phyloP scores from a whole-genome alignment of 2,113 vertebrate genomes.

The Mugil cephalus region DNA sequence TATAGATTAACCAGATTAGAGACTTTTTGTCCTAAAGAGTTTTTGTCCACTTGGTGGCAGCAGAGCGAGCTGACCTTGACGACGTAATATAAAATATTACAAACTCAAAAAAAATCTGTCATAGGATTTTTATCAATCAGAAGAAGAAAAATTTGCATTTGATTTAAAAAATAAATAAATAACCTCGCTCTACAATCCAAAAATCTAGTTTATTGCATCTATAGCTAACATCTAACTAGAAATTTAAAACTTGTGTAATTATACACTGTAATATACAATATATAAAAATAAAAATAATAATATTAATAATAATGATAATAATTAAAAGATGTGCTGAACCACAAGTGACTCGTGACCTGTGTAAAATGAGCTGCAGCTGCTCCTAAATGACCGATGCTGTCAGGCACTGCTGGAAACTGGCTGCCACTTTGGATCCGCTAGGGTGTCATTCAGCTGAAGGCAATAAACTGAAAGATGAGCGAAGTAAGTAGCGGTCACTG shows the following conservation, averaged over 20 bases:
- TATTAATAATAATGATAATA: too few relatives aligned
- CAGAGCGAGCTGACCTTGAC: too few relatives aligned
- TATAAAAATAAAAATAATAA: too few relatives aligned
- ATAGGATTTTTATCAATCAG: too few relatives aligned
- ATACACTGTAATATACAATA: neutral
- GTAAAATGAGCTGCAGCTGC: conserved; percentile 47
- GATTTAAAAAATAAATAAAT: too few relatives aligned
- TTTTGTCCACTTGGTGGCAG: too few relatives aligned
- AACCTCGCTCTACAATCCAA: too few relatives aligned
- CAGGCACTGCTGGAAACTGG: conserved; percentile 46
- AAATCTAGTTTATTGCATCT: neutral
- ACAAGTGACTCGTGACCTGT: neutral
- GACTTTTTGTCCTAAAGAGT: too few relatives aligned
- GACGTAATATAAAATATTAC: too few relatives aligned
- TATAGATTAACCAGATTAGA: too few relatives aligned
- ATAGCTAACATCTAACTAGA: neutral
- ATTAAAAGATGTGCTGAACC: neutral
- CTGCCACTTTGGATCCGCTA: conserved; percentile 59
- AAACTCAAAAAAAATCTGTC: too few relatives aligned
- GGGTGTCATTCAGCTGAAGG: conserved; percentile 56
- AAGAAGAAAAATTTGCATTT: too few relatives aligned
- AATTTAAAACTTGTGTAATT: neutral
- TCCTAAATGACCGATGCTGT: conserved; percentile 41
- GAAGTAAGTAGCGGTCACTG: conserved; percentile 23
- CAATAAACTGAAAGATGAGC: conserved; percentile 17